Base-by-base conservation (phyloP, 2,888 invertebrate species). In the Mycalesis mineus region DNA sequence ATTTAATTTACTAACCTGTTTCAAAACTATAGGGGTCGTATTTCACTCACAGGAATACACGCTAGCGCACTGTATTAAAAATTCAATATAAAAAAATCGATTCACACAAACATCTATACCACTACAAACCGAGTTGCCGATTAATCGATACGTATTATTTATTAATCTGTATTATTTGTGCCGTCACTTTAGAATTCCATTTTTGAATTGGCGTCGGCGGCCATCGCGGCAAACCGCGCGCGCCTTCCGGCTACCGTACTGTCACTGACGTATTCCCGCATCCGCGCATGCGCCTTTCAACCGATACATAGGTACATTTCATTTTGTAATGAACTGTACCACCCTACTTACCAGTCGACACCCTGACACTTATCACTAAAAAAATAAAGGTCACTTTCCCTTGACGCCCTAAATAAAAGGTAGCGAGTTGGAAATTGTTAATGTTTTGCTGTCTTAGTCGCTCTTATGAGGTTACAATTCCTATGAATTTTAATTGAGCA, bases 1-100 rank as follows among this genome's bases (percentile, higher is more conserved):
- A 82, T 82, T 78, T 77, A 77, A 81, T 82, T 75, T 72, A 81
- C 82, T 56, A 74, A 84, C 84, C 85, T 84, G 72, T 74, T 69
- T 72, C 58, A 64, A 63, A 64, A 64, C 59, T 65, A 61, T 61
- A 65, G 62, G 62, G 65, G 65, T 59, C 63, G 64, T 55, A 65
- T 63, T 67, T 42, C 67, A 66, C 61, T 60, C 61, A 60, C 64
- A 58, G 50, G n/a, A 51, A 44, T 50, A 63, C 63, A 63, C 67
- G 65, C 61, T 58, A 69, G 69, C 71, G 70, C 65, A 77, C 72
- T 71, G 71, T 73, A 73, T 73, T 65, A 79, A 82, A 78, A 77
- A 80, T 75, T 71, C 67, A 70, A 50, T 9, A 7, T 29, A 36
- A 68, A 68, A 71, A 74, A 69, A 70, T 57, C 56, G 53, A 65